phyloP scores from a whole-genome alignment of 2,113 vertebrate genomes.

The Sinosuthora webbiana region DNA sequence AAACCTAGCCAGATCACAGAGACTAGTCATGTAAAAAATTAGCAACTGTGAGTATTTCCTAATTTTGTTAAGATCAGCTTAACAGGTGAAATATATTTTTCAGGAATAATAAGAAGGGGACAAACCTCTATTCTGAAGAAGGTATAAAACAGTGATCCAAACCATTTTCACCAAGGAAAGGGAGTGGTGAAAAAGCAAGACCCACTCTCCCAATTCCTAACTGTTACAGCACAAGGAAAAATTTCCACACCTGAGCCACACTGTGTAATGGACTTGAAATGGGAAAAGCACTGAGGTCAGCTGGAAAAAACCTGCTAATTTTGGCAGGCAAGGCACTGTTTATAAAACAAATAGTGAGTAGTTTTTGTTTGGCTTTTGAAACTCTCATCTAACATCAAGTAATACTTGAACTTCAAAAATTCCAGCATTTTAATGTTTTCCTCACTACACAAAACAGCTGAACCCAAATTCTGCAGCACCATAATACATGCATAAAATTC shows the following conservation, averaged over 20 bases:
- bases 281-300: background rate
- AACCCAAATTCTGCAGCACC: background rate
- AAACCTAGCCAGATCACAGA: background rate
- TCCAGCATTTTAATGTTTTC: background rate
- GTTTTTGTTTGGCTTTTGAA: background rate
- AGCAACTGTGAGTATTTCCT: background rate
- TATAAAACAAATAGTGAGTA: background rate
- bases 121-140: background rate
- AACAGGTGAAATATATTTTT: background rate
- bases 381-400: background rate
- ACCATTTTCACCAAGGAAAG: background rate
- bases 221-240: background rate
- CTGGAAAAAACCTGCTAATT: background rate
- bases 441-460: background rate
- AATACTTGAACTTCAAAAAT: background rate
- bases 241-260: background rate
- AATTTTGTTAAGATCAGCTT: background rate
- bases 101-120: background rate
- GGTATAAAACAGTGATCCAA: background rate
- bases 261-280: background rate
- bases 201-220: background rate
- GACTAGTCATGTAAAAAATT: background rate
- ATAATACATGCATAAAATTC: rapidly evolving
- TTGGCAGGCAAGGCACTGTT: background rate
- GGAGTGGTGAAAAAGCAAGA: rapidly evolving